A percentile compares a stretch with the other conserved stretches of the same genome.
phyloP scores from a whole-genome alignment of 2,888 invertebrate genomes.

The Tethea ocularis region DNA sequence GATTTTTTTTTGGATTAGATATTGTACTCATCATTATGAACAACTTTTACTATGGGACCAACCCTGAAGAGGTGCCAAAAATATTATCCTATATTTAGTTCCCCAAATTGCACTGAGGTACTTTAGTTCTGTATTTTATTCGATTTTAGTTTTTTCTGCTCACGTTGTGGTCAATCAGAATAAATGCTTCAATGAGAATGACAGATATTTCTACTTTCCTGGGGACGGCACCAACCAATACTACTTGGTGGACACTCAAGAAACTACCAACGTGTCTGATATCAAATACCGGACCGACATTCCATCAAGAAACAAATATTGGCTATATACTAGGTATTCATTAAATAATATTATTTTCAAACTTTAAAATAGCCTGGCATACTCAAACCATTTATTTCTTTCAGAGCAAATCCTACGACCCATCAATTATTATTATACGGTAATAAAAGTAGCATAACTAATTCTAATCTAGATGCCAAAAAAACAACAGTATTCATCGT shows the following conservation, averaged over 20 bases:
- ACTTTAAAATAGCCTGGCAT: background rate
- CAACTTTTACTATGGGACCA: too few species aligned
- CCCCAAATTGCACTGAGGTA: too few species aligned
- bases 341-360: background rate
- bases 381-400: background rate
- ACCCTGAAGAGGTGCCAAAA: too few species aligned
- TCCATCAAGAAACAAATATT: slow-evolving; percentile 1
- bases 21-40: too few species aligned
- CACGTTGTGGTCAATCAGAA: background rate
- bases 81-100: too few species aligned
- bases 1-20: too few species aligned
- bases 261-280: background rate
- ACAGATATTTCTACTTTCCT: slow-evolving; percentile 7
- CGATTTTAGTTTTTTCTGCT: background rate
- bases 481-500: background rate
- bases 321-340: slow-evolving; percentile 6
- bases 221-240: background rate
- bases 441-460: background rate
- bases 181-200: background rate
- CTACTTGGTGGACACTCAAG: background rate
- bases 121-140: background rate
- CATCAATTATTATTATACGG: background rate
- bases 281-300: background rate
- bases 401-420: background rate
- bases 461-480: background rate